Conservation (phyloP, 2,113 vertebrate genomes). For the Thamnophis sirtalis region DNA sequence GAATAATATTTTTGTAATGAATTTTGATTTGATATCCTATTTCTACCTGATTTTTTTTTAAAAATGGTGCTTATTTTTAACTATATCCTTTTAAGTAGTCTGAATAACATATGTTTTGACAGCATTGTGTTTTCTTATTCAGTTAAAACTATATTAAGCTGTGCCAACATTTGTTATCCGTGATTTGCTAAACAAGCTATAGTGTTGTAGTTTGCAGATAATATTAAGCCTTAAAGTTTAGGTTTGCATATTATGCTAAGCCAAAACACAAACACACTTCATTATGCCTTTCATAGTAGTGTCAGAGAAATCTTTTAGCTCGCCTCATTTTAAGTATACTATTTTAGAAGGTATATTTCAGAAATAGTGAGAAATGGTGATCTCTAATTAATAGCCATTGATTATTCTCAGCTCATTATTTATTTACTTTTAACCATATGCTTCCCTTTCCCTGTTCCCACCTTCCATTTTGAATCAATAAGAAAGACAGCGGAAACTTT, state of each 20-base stretch:
- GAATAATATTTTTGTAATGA: not conserved
- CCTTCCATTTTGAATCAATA: not conserved
- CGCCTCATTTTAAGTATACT: not conserved
- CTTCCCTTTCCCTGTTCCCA: not conserved
- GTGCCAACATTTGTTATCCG: not conserved
- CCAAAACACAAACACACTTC: not conserved
- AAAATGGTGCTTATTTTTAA: not conserved
- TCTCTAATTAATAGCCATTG: not conserved
- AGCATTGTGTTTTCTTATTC: not conserved
- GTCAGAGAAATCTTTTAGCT: not conserved
- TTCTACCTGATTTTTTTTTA: not conserved
- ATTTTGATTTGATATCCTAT: not conserved
- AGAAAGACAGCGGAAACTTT: not conserved
- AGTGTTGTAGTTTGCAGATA: not conserved
- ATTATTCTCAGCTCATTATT: not conserved
- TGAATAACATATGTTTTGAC: not conserved
- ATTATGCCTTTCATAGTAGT: not conserved
- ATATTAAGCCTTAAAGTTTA: not conserved
- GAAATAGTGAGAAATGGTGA: not conserved
- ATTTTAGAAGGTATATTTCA: not conserved
- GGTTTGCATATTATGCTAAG: not conserved
- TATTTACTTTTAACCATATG: not conserved
- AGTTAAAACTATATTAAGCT: not conserved
- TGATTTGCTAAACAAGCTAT: not conserved
- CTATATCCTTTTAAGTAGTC: not conserved